Evolutionary conservation across 35 echinoderm and acorn worm species (phyloP), one percentile per base, ranked within the genome.

Genomic region (Heliocidaris tuberculata): DNA sequence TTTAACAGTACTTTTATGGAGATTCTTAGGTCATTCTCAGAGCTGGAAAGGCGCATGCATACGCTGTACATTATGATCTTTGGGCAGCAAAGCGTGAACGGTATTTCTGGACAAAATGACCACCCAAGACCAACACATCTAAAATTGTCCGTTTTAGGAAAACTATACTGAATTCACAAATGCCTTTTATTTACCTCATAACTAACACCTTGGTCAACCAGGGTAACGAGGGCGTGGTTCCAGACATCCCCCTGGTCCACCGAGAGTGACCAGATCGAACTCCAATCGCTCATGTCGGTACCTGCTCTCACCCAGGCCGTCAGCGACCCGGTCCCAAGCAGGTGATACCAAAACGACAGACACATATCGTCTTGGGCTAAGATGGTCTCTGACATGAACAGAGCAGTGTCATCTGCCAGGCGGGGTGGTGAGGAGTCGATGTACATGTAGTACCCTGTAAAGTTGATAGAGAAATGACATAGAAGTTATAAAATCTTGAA

Each of bases 321-420:
- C 71, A 96, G 50, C 0, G 94, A 21, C 11, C 96, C 96, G 24
- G 90, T 85, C n/a, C 94, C 56, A 6, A n/a, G 19, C 95, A 98
- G 96, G 86, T 98, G 96, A 47, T 98, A 98, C 97, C 97, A 98
- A 50, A 97, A 86, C 5, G 96, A 96, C 48, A 98, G 42, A 32
- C 97, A 98, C 96, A 95, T 96, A 30, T 95, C 96, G 3, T 56
- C 92, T 54, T 93, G 88, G 92, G 24, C 86, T 4, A 60, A 31
- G 49, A 91, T 54, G 31, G 93, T 97, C 93, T 90, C 93, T 24
- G 95, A 92, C 90, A 96, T 59, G 47, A 96, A 49, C 85, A 92
- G 59, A 0, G 98, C 98, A 21, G 42, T 30, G 24, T 97, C 95
- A 4, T 95, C 94, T 5, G 31, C 31, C 0, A 52, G 48, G 2